Evolutionary conservation across 2,888 invertebrate species (phyloP).

Genomic region (Cheilosia scutellata): DNA sequence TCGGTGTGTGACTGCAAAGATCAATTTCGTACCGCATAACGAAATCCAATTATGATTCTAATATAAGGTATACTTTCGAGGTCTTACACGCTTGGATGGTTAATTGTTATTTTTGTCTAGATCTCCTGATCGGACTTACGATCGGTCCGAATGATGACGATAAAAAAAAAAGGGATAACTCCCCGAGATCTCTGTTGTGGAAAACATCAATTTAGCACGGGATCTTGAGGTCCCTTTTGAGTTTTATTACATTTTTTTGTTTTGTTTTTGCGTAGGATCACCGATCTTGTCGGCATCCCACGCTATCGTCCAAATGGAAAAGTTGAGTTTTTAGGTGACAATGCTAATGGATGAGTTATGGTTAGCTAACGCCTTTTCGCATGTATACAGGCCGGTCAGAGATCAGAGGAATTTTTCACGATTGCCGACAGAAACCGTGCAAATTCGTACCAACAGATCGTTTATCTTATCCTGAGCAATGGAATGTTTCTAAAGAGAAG

Average conservation of each 20-base stretch:
- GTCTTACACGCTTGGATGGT: conserved; percentile 62
- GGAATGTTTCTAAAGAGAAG: conserved; percentile 3
- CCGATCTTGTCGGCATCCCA: conserved; percentile 45
- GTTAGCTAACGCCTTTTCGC: conserved; percentile 70
- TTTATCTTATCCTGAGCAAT: conserved; percentile 49
- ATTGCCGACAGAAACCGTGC: conserved; percentile 65
- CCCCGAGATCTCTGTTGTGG: conserved; percentile 20
- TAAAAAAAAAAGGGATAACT: conserved; percentile 25
- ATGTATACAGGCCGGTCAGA: conserved; percentile 28
- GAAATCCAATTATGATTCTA: conserved; percentile 71
- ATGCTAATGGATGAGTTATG: conserved; percentile 73
- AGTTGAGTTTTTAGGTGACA: conserved; percentile 66
- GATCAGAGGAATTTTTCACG: conserved; percentile 65
- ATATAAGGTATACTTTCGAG: conserved; percentile 13
- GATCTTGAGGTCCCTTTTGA: conserved; percentile 38
- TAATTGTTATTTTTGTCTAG: conserved; percentile 60
- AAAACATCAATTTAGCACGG: conserved; percentile 71
- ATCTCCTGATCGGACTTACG: conserved; percentile 37
- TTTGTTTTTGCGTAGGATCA: conserved; percentile 30
- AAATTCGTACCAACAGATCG: conserved; percentile 69
- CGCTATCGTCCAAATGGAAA: conserved; percentile 42
- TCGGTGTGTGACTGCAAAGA: conserved; percentile 60
- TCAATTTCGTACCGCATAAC: conserved; percentile 67
- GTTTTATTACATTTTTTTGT: conserved; percentile 29
- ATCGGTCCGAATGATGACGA: conserved; percentile 41